These are phyloP conservation scores for Empidonax alnorum DNA, from an alignment of 2,113 vertebrate species.

Conservation along the genomic window DNA sequence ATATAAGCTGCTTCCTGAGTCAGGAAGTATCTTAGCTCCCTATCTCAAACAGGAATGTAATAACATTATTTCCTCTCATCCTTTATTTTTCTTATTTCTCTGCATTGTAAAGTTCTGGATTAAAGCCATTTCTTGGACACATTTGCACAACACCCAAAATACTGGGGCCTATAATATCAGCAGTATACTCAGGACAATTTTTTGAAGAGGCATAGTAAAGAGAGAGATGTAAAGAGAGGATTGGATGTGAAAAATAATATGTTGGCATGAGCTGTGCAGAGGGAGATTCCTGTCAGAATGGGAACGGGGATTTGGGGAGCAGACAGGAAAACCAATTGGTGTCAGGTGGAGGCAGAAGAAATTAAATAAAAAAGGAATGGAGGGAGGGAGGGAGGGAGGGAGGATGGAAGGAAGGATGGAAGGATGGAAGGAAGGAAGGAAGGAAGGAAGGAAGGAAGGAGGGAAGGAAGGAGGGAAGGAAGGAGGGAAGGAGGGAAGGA, in stretches of 20 bases:
- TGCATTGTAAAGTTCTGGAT: background rate
- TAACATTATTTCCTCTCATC: background rate
- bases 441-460: no score
- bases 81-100: background rate
- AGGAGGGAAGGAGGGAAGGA: background rate
- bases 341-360: background rate
- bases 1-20: constrained; percentile 17
- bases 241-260: background rate
- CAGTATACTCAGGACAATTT: background rate
- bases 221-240: background rate
- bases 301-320: background rate
- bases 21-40: constrained; percentile 33
- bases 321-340: background rate
- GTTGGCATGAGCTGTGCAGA: background rate
- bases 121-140: background rate
- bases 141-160: background rate
- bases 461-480: no score
- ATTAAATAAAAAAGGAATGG: background rate
- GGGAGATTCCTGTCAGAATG: background rate
- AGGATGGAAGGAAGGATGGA: no score
- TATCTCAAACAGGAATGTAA: background rate
- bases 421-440: background rate
- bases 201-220: background rate
- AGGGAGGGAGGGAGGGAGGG: background rate
- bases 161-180: background rate